A percentile compares a stretch with the other conserved stretches of the same genome.
These are phyloP conservation scores for Colaptes auratus DNA, from an alignment of 2,113 vertebrate genomes.

Conservation along the genomic window DNA sequence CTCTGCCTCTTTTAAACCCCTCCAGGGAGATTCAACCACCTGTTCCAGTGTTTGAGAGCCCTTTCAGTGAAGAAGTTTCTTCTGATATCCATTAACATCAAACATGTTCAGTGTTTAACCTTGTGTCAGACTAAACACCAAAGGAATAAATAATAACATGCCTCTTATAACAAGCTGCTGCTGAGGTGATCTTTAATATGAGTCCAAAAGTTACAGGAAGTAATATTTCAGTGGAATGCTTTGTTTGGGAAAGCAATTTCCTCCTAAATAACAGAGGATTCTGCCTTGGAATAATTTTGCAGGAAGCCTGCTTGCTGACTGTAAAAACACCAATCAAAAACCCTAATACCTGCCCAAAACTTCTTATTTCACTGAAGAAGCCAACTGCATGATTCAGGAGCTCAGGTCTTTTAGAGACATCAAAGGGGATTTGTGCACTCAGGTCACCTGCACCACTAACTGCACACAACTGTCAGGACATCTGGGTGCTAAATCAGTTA, in stretches of 20 bases:
- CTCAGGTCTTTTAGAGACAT: neutral
- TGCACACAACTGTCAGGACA: neutral
- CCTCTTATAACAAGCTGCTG: neutral
- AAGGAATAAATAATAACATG: neutral
- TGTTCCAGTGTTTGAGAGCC: too few species aligned
- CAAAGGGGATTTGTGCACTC: neutral
- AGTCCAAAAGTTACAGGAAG: conserved; percentile 30
- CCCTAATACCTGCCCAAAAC: neutral
- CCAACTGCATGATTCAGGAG: neutral
- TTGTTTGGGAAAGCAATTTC: conserved; percentile 36
- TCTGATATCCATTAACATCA: neutral
- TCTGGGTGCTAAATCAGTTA: neutral
- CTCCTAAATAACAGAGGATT: neutral
- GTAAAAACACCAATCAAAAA: neutral
- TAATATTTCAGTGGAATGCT: neutral
- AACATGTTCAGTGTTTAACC: neutral
- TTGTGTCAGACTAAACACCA: conserved; percentile 2
- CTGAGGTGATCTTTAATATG: neutral
- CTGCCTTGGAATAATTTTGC: neutral
- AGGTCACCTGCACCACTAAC: neutral
- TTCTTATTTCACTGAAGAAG: neutral
- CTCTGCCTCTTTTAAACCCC: too few species aligned
- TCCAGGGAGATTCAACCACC: too few species aligned
- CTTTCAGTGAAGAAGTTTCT: too few species aligned
- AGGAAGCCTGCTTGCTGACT: neutral